phyloP scores from a whole-genome alignment of 2,888 invertebrate species.

The Drosophila glabriapex region DNA sequence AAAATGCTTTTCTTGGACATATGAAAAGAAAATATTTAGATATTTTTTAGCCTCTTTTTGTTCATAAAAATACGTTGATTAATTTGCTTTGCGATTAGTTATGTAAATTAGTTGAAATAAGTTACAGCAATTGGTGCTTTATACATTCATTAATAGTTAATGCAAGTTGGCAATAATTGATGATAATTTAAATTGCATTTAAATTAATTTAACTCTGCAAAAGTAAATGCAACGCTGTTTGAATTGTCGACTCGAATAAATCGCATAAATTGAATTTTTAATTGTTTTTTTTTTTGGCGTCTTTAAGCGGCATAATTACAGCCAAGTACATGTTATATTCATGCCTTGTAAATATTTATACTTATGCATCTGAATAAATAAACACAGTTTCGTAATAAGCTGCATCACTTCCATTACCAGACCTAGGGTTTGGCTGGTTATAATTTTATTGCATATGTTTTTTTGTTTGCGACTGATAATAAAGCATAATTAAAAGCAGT shows the following conservation, averaged over 20 bases:
- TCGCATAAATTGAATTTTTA: slow-evolving; percentile 19
- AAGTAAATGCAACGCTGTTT: background rate
- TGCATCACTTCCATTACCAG: background rate
- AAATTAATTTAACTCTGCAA: slow-evolving; percentile 7
- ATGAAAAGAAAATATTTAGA: background rate
- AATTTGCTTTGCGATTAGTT: background rate
- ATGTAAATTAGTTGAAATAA: slow-evolving; percentile 39
- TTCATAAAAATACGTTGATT: background rate
- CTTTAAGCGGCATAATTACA: slow-evolving; percentile 4
- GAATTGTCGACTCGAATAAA: slow-evolving; percentile 7
- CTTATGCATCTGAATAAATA: slow-evolving; percentile 20
- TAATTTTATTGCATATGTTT: background rate
- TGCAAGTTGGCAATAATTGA: slow-evolving; percentile 32
- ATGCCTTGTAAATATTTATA: background rate
- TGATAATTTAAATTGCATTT: slow-evolving; percentile 30
- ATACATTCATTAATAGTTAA: slow-evolving; percentile 26
- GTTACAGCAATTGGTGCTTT: slow-evolving; percentile 11
- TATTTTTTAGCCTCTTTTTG: background rate
- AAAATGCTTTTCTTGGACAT: background rate
- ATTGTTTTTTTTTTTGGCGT: slow-evolving; percentile 9
- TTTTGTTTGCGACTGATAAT: slow-evolving; percentile 6
- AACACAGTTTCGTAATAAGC: slow-evolving; percentile 6
- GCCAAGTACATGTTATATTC: slow-evolving; percentile 5
- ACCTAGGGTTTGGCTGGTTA: no score
- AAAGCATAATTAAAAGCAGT: background rate